Conservation (phyloP, 2,888 invertebrate species). For the Sicus ferrugineus region DNA sequence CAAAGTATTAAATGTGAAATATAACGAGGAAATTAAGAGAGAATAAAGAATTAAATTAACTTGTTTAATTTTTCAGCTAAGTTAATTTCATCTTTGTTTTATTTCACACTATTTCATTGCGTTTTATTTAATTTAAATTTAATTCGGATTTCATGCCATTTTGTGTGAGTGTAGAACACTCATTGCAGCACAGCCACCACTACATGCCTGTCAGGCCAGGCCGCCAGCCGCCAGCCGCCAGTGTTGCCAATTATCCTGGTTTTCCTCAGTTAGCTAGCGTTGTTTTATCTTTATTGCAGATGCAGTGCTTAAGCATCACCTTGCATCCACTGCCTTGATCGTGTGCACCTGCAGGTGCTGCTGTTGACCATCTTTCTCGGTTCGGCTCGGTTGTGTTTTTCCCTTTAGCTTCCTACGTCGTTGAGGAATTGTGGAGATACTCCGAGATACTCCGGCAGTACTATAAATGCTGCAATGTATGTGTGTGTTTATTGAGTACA, state of each 20-base stretch:
- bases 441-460: too few relatives aligned
- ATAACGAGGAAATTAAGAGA: too few relatives aligned
- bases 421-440: too few relatives aligned
- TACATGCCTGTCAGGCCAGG: conserved; percentile 43
- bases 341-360: conserved; percentile 31
- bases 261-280: conserved; percentile 8
- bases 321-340: neutral
- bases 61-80: too few relatives aligned
- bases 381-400: neutral
- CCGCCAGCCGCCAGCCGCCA: conserved; percentile 10
- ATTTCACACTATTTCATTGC: too few relatives aligned
- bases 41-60: too few relatives aligned
- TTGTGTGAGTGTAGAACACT: too few relatives aligned
- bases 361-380: neutral
- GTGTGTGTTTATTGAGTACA: conserved; percentile 10
- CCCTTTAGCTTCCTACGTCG: neutral
- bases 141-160: neutral
- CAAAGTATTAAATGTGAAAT: too few relatives aligned
- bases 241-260: conserved; percentile 32
- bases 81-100: too few relatives aligned
- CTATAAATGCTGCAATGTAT: too few relatives aligned
- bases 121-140: too few relatives aligned
- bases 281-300: conserved; percentile 33
- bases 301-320: conserved; percentile 35
- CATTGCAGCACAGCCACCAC: conserved; percentile 37